Base-by-base conservation (phyloP, 2,888 invertebrate genomes). In the Lasioglossum malachurum region DNA sequence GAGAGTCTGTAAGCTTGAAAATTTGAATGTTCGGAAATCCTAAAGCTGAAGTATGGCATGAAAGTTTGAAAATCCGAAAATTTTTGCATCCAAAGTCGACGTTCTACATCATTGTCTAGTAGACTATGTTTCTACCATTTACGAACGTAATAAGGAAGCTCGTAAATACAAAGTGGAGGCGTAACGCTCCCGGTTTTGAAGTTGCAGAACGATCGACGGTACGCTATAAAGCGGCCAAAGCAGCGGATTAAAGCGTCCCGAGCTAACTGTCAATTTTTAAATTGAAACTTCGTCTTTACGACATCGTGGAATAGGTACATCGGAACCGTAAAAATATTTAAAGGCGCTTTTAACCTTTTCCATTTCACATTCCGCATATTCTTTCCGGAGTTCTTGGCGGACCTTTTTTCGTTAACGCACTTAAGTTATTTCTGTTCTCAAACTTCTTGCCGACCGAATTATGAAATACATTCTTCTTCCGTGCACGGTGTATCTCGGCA, bases 401-500 rank as follows among this genome's bases (percentile, higher is more conserved):
- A 49, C 35, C 49, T 35, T 74, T 49, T 71, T 49, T 49, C 31
- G 49, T 49, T 49, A 53, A 12, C 49, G 10, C 74, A 49, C 23
- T 74, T 35, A 35, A 74, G 49, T 49, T 49, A 35, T 71, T 75
- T 69, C 46, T 14, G 19, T 46, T 35, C 23, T 23, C 31, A 8
- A 71, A 46, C 27, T 81, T 35, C 57, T 38, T 41, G 44, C 35
- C 44, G 60, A 23, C 27, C 8, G 16, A 81, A 78, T 78, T 72
- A 57, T 10, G 8, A 35, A 49, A 74, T 44, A 60, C 46, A 46
- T 81, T 81, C 57, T 46, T 72, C 46, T 7, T 38, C 44, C 53
- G 27, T 75, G 44, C 35, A 27, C n/a, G 7, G 31, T 69, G 35
- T 71, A 57, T 75, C 80, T 60, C 60, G 16, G 53, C 12, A 27